A percentile compares a stretch with the other conserved stretches of the same genome.
Evolutionary conservation across 2,797 vertebrate species (phyloP).

Genomic region (Melopsittacus undulatus): DNA sequence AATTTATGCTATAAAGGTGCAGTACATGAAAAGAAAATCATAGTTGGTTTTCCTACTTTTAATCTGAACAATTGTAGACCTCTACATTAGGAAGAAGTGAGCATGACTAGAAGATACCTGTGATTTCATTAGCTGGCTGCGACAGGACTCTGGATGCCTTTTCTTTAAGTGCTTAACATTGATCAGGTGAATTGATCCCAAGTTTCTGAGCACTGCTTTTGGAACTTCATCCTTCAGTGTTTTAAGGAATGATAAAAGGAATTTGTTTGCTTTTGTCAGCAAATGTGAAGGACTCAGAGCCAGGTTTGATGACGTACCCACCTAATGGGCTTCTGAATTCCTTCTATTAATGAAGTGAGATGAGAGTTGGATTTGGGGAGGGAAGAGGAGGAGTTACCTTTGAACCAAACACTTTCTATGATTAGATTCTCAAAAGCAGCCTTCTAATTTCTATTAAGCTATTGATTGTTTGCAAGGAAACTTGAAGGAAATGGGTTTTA

Average conservation of each 20-base stretch:
- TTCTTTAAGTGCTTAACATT: neutral
- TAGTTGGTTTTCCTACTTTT: neutral
- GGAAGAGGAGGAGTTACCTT: neutral
- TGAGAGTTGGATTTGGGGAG: neutral
- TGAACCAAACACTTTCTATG: neutral
- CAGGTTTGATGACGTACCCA: neutral
- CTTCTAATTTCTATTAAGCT: neutral
- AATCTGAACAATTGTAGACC: neutral
- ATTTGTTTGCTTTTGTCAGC: neutral
- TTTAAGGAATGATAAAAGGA: neutral
- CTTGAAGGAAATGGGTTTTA: neutral
- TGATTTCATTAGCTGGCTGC: neutral
- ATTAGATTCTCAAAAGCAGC: neutral
- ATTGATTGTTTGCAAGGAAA: neutral
- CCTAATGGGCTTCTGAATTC: neutral
- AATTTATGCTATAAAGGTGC: neutral
- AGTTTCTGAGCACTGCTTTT: neutral
- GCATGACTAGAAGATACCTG: neutral
- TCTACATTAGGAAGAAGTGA: neutral
- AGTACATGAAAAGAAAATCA: neutral
- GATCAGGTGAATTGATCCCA: neutral
- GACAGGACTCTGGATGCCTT: neutral
- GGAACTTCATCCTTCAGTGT: neutral
- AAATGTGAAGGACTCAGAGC: neutral
- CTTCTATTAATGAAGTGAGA: neutral